phyloP scores from a whole-genome alignment of 2,797 vertebrate species.

The Ataeniobius toweri region DNA sequence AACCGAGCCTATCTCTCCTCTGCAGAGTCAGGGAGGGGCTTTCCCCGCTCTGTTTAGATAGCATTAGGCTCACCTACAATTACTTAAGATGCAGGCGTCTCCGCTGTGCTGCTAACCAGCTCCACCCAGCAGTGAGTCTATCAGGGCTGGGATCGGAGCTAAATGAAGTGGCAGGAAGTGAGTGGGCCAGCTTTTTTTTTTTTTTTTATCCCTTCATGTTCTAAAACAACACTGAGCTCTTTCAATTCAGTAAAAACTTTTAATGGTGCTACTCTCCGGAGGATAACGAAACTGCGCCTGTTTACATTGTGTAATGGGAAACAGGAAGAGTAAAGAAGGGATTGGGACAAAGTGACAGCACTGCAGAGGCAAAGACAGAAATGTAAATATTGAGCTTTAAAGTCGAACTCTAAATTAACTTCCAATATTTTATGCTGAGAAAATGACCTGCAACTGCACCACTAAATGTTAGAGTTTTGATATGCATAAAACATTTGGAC shows the following conservation, averaged over 20 bases:
- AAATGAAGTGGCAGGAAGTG: slow-evolving; percentile 46
- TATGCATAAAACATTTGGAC: background rate
- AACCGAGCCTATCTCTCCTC: slow-evolving; percentile 60
- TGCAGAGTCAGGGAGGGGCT: slow-evolving; percentile 65
- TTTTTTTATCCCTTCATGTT: slow-evolving; percentile 26
- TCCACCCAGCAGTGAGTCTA: slow-evolving; percentile 50
- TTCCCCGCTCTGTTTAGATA: slow-evolving; percentile 55
- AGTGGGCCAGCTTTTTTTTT: background rate
- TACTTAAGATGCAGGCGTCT: slow-evolving; percentile 42
- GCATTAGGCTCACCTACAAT: slow-evolving; percentile 55
- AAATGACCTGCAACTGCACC: background rate
- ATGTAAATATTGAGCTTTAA: slow-evolving; percentile 1
- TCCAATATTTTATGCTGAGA: background rate
- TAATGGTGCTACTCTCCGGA: slow-evolving; percentile 8
- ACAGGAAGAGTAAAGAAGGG: slow-evolving; percentile 12
- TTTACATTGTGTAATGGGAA: slow-evolving; percentile 23
- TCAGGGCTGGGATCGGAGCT: slow-evolving; percentile 47
- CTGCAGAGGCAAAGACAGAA: slow-evolving; percentile 2
- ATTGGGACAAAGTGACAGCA: slow-evolving; percentile 3
- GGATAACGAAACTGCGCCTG: slow-evolving; percentile 12
- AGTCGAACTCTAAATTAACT: background rate
- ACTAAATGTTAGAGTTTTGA: background rate
- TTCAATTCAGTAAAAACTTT: slow-evolving; percentile 22
- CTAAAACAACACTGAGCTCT: slow-evolving; percentile 3
- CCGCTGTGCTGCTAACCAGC: slow-evolving; percentile 12